Percentiles rank a stretch among this genome's conserved stretches.
phyloP scores from a whole-genome alignment of 2,888 invertebrate species.

The Phengaris arion region DNA sequence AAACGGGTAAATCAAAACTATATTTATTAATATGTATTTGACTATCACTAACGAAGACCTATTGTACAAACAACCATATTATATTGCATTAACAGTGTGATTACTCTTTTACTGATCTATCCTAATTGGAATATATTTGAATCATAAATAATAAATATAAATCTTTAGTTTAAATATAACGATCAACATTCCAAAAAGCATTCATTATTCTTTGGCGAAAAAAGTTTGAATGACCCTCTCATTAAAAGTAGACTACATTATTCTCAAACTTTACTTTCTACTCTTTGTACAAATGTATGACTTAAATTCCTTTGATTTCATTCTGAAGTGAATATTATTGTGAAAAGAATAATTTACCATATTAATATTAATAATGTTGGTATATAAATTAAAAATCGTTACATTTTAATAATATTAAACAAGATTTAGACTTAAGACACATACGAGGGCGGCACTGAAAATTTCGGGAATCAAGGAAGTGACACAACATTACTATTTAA shows the following conservation, averaged over 20 bases:
- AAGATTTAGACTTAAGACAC: no score
- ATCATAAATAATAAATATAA: background rate
- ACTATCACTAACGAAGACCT: background rate
- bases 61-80: no score
- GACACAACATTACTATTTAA: no score
- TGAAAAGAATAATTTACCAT: no score
- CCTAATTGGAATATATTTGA: background rate
- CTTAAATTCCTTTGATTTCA: background rate
- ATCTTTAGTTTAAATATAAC: background rate
- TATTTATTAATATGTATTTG: background rate
- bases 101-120: background rate
- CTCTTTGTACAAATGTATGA: background rate
- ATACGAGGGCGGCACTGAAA: no score
- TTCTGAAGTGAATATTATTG: background rate
- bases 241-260: conserved; percentile 7
- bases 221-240: background rate
- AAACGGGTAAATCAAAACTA: background rate
- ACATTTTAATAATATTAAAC: no score
- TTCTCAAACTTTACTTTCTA: conserved; percentile 12
- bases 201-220: background rate
- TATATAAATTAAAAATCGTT: no score
- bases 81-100: no score
- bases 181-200: conserved; percentile 6
- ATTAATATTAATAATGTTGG: no score
- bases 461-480: no score